Conservation (phyloP, 2,888 invertebrate genomes). For the Cinara cedri region DNA sequence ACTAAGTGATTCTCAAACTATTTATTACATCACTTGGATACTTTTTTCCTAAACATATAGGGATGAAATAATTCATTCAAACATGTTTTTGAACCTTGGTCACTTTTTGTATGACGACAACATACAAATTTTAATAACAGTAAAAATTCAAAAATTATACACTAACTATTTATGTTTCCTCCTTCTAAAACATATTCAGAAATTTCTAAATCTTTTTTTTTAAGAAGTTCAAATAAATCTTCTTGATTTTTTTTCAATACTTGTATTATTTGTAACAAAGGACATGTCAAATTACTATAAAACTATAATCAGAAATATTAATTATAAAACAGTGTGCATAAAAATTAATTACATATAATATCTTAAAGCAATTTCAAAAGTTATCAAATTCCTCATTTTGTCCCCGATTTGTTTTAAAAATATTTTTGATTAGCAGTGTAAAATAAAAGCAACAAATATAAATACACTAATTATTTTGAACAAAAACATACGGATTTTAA, state of each 20-base stretch:
- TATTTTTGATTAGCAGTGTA: too few species aligned
- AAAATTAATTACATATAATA: neutral
- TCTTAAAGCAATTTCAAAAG: neutral
- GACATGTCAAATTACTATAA: slow-evolving; percentile 62
- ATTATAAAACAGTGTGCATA: neutral
- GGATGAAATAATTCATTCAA: too few species aligned
- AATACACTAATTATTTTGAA: too few species aligned
- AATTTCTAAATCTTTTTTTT: slow-evolving; percentile 68
- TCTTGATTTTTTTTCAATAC: slow-evolving; percentile 65
- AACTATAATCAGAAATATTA: slow-evolving; percentile 60
- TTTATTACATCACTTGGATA: too few species aligned
- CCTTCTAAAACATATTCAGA: slow-evolving; percentile 66
- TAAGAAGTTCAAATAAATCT: slow-evolving; percentile 64
- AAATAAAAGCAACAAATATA: too few species aligned
- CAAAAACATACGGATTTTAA: too few species aligned
- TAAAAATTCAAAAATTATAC: neutral
- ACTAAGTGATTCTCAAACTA: too few species aligned
- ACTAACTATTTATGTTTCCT: slow-evolving; percentile 59
- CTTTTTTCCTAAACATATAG: too few species aligned
- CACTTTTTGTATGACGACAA: too few species aligned
- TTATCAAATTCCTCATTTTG: neutral
- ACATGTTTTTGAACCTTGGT: too few species aligned
- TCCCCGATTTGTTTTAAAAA: too few species aligned
- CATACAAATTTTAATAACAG: neutral
- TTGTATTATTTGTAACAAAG: slow-evolving; percentile 64